phyloP scores from a whole-genome alignment of 2,113 vertebrate species.

The Indicator maculatus region DNA sequence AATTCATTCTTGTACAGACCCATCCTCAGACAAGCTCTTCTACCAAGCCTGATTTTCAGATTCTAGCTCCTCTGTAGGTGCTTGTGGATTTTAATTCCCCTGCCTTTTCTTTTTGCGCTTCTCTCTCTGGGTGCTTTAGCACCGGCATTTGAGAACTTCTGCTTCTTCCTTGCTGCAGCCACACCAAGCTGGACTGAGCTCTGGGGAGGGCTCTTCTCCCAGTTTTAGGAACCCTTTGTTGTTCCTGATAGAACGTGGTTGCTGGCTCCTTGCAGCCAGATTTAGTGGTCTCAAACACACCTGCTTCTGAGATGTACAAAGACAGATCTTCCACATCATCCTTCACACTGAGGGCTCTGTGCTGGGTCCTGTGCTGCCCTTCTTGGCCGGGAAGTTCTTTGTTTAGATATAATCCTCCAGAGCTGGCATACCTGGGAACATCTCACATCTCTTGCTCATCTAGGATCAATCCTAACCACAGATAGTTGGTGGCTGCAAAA shows the following conservation, averaged over 20 bases:
- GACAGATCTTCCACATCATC: not conserved
- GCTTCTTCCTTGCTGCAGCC: not conserved
- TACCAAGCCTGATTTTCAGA: not conserved
- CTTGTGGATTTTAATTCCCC: not conserved
- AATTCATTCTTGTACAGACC: not conserved
- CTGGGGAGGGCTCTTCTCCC: not conserved
- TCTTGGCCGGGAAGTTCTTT: not conserved
- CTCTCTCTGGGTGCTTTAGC: not conserved
- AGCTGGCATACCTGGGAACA: not conserved
- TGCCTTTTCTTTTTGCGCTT: not conserved
- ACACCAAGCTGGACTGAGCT: not conserved
- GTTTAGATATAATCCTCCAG: not conserved
- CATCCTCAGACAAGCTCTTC: not conserved
- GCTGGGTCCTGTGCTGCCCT: not conserved
- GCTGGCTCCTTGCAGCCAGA: not conserved
- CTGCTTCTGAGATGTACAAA: not conserved
- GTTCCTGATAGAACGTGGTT: not conserved
- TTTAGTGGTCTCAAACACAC: not conserved
- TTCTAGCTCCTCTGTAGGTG: not conserved
- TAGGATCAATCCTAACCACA: not conserved
- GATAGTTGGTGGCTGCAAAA: not conserved
- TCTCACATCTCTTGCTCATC: not conserved
- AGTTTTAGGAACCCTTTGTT: not conserved
- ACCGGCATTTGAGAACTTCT: not conserved
- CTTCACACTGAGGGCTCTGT: fast-evolving